phyloP scores from a whole-genome alignment of 2,797 vertebrate species.

The Arnoldichthys spilopterus region DNA sequence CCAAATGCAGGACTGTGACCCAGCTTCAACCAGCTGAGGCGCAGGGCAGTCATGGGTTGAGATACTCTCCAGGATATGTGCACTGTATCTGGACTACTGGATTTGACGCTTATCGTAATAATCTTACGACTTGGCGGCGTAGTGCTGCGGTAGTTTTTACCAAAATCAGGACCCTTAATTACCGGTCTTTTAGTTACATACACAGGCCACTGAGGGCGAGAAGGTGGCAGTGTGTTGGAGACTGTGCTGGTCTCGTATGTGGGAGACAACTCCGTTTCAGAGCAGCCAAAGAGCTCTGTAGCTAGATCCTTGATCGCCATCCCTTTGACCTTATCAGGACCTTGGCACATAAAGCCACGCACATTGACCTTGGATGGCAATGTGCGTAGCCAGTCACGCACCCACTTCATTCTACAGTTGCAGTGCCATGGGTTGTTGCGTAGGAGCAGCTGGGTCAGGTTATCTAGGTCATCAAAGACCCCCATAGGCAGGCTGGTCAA shows the following conservation, averaged over 20 bases:
- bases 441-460: slow-evolving; percentile 95
- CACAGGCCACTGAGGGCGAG: slow-evolving; percentile 88
- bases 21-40: slow-evolving; percentile 98
- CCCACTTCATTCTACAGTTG: slow-evolving; percentile 98
- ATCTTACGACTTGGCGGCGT: slow-evolving; percentile 89
- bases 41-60: slow-evolving; percentile 94
- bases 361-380: slow-evolving; percentile 94
- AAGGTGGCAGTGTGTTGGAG: slow-evolving; percentile 84
- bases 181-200: slow-evolving; percentile 92
- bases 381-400: slow-evolving; percentile 94
- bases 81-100: slow-evolving; percentile 91
- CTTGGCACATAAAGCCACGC: slow-evolving; percentile 98
- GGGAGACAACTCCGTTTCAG: slow-evolving; percentile 77
- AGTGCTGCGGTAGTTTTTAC: slow-evolving; percentile 89
- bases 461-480: slow-evolving; percentile 97
- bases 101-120: slow-evolving; percentile 94
- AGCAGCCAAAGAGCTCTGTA: slow-evolving; percentile 92
- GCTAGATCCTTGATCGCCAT: slow-evolving; percentile 99
- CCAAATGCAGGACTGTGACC: slow-evolving; percentile 96
- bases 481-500: slow-evolving; percentile 96
- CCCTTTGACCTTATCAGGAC: slow-evolving; percentile 96
- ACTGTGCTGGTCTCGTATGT: slow-evolving; percentile 89
- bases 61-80: slow-evolving; percentile 98
- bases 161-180: slow-evolving; percentile 84
- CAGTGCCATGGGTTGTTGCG: slow-evolving; percentile 99